Evolutionary conservation across 2,113 vertebrate species (phyloP), one percentile per base, ranked within the genome.

Genomic region (Mastomys natalensis): DNA sequence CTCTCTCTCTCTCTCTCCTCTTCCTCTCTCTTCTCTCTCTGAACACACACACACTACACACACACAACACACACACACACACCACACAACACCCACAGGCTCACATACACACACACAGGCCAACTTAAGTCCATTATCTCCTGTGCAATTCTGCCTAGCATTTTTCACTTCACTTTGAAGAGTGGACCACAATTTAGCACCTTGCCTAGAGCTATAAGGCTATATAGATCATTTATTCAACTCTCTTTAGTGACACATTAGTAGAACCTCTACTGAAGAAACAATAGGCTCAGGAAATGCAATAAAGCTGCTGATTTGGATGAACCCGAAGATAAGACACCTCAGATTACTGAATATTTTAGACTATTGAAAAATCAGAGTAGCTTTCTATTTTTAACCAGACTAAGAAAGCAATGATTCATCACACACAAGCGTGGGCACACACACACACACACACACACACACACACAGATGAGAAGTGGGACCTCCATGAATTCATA

Each of bases 211-310:
- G 91, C 74, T 72, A 68, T 37, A 68, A 55, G 74, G 85, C 94
- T 73, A 8, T 87, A 94, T 90, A n/a, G 55, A 81, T 24, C 74
- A 96, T 97, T 91, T 90, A 94, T 91, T 93, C 84, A 90, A 40
- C 51, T 87, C 87, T 90, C 90, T 90, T 70, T 92, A 97, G 91
- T 87, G 74, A 95, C 95, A 96, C 81, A 55, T 96, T 87, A 74
- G 80, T 48, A 70, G 84, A 34, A 66, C 53, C 58, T 89, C 78
- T 72, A 70, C 34, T 84, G 58, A 94, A 91, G 86, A 73, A 94
- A 87, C 90, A 77, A 68, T 17, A 92, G 81, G 21, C 6, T 22
- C 34, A 93, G 51, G 62, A 72, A 95, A 81, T 53, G 64, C 24
- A 95, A 94, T 76, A 94, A 94, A 94, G 53, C 51, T 77, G 51